Evolutionary conservation across 2,797 vertebrate genomes (phyloP).

Genomic region (Rhinella marina): DNA sequence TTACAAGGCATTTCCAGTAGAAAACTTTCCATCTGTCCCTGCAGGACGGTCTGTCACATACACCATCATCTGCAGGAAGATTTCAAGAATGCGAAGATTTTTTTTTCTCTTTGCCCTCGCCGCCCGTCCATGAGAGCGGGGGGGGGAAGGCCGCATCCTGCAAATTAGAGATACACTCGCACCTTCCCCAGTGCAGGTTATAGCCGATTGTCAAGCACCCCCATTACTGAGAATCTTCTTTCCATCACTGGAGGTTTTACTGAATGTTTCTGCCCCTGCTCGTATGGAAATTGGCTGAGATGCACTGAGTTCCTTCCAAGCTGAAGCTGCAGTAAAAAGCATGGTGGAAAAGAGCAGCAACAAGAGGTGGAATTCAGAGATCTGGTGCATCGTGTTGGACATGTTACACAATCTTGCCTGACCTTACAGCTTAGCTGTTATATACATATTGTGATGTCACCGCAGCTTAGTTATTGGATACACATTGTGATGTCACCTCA

Average conservation of each 20-base stretch:
- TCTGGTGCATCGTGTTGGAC: too few relatives aligned
- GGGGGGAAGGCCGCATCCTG: background rate
- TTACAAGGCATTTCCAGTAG: constrained; percentile 29
- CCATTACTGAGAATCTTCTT: background rate
- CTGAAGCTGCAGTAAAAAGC: background rate
- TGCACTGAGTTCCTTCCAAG: background rate
- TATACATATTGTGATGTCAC: too few relatives aligned
- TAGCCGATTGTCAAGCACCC: background rate
- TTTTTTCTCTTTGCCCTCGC: background rate
- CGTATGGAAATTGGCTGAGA: too few relatives aligned
- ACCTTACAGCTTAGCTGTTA: too few relatives aligned
- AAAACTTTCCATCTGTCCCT: constrained; percentile 11
- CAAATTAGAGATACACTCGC: background rate
- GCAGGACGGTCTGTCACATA: background rate
- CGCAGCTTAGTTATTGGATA: too few relatives aligned
- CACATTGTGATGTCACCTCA: too few relatives aligned
- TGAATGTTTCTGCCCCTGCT: too few relatives aligned
- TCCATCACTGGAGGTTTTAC: too few relatives aligned
- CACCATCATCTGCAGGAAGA: background rate
- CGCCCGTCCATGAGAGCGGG: background rate
- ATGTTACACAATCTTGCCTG: too few relatives aligned
- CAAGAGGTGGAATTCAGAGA: too few relatives aligned
- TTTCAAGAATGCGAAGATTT: constrained; percentile 34
- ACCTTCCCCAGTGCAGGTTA: background rate
- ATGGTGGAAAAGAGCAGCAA: background rate